Evolutionary conservation across 1,140 invertebrate species (phyloP).

Genomic region (Myzus persicae): DNA sequence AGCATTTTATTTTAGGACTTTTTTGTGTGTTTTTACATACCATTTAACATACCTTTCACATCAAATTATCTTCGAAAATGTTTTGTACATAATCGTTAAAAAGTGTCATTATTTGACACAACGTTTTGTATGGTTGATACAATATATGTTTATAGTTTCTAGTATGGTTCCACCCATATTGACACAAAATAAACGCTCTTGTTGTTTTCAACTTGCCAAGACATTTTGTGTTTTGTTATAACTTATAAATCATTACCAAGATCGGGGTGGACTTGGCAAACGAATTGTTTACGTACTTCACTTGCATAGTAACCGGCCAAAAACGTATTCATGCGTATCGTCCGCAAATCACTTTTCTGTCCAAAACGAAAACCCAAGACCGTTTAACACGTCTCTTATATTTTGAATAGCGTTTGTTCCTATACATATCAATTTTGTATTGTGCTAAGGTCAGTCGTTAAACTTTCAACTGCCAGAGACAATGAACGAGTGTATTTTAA

Average conservation of each 20-base stretch:
- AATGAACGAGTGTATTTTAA: background rate
- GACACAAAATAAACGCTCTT: background rate
- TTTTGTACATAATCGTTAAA: background rate
- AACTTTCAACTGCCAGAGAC: background rate
- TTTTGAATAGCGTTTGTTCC: background rate
- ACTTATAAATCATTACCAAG: background rate
- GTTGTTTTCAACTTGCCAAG: background rate
- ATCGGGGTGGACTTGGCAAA: constrained; percentile 7
- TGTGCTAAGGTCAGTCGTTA: background rate
- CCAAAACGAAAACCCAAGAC: background rate
- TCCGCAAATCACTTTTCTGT: constrained; percentile 18
- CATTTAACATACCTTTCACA: background rate
- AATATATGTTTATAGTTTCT: background rate
- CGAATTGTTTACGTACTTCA: background rate
- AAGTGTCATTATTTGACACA: background rate
- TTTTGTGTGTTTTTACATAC: no score
- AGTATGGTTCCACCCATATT: background rate
- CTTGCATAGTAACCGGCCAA: constrained; percentile 26
- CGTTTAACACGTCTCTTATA: background rate
- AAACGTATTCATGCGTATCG: constrained; percentile 14
- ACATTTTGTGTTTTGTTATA: background rate
- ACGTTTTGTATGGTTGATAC: background rate
- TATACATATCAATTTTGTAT: background rate
- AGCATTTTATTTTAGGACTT: no score
- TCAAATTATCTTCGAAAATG: background rate